Conservation (phyloP, 2,888 invertebrate species). For the Yponomeuta sedellus region DNA sequence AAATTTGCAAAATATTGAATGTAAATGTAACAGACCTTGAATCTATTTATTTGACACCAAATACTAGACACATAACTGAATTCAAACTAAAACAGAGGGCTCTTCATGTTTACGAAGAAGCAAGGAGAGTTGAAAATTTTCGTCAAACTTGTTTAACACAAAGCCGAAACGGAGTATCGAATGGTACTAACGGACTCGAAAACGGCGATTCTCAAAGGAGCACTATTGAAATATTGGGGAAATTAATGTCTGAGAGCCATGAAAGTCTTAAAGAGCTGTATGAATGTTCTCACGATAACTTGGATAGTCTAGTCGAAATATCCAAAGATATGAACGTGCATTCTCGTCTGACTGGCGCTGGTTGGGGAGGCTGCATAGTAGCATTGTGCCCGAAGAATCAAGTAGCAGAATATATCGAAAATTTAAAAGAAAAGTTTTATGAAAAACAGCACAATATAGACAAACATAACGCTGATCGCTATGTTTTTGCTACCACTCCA, state of each 20-base stretch:
- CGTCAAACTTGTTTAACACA: constrained; percentile 76
- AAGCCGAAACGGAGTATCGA: constrained; percentile 36
- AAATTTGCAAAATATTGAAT: constrained; percentile 79
- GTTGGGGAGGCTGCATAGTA: constrained; percentile 99
- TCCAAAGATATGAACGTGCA: constrained; percentile 83
- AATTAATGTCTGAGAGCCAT: constrained; percentile 93
- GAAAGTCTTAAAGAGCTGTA: constrained; percentile 88
- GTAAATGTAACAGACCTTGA: constrained; percentile 79
- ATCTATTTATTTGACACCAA: constrained; percentile 57
- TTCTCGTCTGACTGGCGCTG: constrained; percentile 96
- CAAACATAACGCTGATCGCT: constrained; percentile 68
- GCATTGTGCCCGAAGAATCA: constrained; percentile 84
- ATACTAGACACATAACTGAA: constrained; percentile 79
- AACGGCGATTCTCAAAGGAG: constrained; percentile 33
- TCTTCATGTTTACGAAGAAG: constrained; percentile 93
- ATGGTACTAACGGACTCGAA: constrained; percentile 34
- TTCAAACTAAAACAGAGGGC: constrained; percentile 92
- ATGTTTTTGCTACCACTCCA: constrained; percentile 86
- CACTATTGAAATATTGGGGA: constrained; percentile 79
- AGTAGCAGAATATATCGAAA: constrained; percentile 80
- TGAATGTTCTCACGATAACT: constrained; percentile 93
- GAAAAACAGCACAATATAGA: constrained; percentile 68
- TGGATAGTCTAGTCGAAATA: constrained; percentile 88
- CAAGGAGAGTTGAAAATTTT: constrained; percentile 88
- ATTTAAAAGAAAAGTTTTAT: constrained; percentile 84